A percentile compares a stretch with the other conserved stretches of the same genome.
Evolutionary conservation across 2,888 invertebrate species (phyloP).

Genomic region (Metacarcinus magister): DNA sequence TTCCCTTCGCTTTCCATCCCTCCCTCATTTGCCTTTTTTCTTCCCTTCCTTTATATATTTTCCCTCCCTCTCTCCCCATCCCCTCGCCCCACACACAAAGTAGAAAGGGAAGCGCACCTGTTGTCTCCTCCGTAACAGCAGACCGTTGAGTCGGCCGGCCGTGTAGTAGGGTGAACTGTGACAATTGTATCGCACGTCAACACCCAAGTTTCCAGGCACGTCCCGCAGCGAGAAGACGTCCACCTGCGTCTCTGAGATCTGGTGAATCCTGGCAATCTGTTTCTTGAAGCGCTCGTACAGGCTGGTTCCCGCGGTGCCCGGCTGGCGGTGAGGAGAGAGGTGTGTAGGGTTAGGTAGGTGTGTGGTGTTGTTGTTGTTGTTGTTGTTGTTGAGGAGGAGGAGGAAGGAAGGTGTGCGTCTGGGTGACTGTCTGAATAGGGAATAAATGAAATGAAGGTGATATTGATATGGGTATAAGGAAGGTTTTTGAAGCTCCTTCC

Average conservation of each 20-base stretch:
- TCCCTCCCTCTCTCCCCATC: no score
- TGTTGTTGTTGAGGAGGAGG: no score
- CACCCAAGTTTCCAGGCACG: slow-evolving; percentile 64
- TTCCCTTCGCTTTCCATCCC: no score
- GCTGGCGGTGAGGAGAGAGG: slow-evolving; percentile 33
- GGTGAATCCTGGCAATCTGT: slow-evolving; percentile 73
- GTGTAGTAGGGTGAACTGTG: slow-evolving; percentile 81
- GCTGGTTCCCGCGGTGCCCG: slow-evolving; percentile 6
- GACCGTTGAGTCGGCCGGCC: slow-evolving; percentile 69
- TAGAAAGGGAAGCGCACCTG: slow-evolving; percentile 56
- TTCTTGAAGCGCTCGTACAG: slow-evolving; percentile 74
- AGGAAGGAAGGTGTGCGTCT: no score
- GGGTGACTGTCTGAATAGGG: no score
- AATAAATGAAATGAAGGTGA: no score
- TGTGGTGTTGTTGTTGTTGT: no score
- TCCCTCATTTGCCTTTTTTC: no score
- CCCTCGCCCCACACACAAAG: no score
- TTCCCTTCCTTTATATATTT: no score
- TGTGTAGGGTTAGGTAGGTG: neutral
- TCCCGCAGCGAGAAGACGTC: slow-evolving; percentile 80
- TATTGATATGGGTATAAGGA: no score
- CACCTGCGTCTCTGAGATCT: slow-evolving; percentile 67
- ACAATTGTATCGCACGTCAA: slow-evolving; percentile 78
- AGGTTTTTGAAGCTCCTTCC: neutral
- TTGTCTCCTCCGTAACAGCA: slow-evolving; percentile 67